Evolutionary conservation across 2,888 invertebrate species (phyloP), one percentile per base, ranked within the genome.

Genomic region (Chrysotoxum bicinctum): DNA sequence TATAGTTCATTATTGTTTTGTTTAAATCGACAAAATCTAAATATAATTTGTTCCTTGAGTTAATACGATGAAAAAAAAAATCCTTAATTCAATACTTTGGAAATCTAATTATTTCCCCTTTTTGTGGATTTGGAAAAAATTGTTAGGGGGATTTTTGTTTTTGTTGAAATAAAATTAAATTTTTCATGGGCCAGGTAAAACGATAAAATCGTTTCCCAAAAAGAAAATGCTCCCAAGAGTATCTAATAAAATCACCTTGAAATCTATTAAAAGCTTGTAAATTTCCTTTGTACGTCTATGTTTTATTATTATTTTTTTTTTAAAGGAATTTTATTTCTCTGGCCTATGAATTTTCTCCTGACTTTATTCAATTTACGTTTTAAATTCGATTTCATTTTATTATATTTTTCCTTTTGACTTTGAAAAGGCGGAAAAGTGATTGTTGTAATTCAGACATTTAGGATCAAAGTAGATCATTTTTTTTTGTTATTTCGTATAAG

Each of bases 221-320:
- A n/a, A 3, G 16, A 19, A 58, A 50, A 76, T 48, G 68, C 45
- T 37, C 58, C 58, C 1, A 19, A 5, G 19, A n/a, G 32, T 50
- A 50, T 50, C 50, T 58, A 76, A 76, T 76, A 48, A 68, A 68
- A 68, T 68, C 56, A 76, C 56, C 48, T 76, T 76, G 37, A 76
- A 76, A 76, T 58, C 58, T 58, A 76, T 76, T 58, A 68, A 43
- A 50, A 48, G 58, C 66, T 37, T 76, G 48, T 68, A 37, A 58
- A 37, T 58, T 48, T 68, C 58, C 35, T 66, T 66, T 62, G 60
- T 43, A n/a, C 14, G 3, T 9, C 1, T 19, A 10, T 19, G 2
- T 32, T 32, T 14, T 32, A 10, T 56, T 9, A 2, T 19, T 45
- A 9, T 14, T 48, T 62, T 43, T 26, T 30, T 19, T 16, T 45